phyloP scores from a whole-genome alignment of 1,140 invertebrate genomes.

The Zaprionus ornatus region DNA sequence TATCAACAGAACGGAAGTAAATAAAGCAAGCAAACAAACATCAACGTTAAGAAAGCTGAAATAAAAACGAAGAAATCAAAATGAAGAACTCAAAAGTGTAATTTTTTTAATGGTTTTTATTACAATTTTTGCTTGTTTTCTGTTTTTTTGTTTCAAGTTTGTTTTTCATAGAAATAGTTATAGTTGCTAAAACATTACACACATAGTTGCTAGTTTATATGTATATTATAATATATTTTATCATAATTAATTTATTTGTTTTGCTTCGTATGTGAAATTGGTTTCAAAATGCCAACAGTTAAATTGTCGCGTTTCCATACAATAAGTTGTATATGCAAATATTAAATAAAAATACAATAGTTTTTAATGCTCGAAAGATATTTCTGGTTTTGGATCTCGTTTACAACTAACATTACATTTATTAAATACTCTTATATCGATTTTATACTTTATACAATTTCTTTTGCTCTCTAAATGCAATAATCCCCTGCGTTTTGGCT shows the following conservation, averaged over 20 bases:
- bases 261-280: conserved; percentile 72
- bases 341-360: conserved; percentile 80
- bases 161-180: conserved; percentile 71
- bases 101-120: conserved; percentile 65
- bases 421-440: conserved; percentile 72
- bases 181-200: conserved; percentile 78
- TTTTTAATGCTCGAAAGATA: conserved; percentile 69
- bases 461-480: conserved; percentile 70
- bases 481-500: conserved; percentile 56
- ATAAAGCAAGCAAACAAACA: conserved; percentile 11
- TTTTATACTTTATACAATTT: conserved; percentile 71
- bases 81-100: conserved; percentile 25
- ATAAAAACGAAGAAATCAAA: conserved; percentile 23
- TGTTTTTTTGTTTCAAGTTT: conserved; percentile 45
- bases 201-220: conserved; percentile 72
- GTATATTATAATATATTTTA: conserved; percentile 54
- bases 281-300: conserved; percentile 75
- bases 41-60: conserved; percentile 20
- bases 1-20: conserved; percentile 15
- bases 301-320: conserved; percentile 67
- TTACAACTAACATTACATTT: conserved; percentile 71
- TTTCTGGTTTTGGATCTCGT: conserved; percentile 40
- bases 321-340: conserved; percentile 47
- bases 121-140: conserved; percentile 55
- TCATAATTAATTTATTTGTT: conserved; percentile 49